Evolutionary conservation across 2,797 vertebrate species (phyloP), one percentile per base, ranked within the genome.

Genomic region (Poecilia picta): DNA sequence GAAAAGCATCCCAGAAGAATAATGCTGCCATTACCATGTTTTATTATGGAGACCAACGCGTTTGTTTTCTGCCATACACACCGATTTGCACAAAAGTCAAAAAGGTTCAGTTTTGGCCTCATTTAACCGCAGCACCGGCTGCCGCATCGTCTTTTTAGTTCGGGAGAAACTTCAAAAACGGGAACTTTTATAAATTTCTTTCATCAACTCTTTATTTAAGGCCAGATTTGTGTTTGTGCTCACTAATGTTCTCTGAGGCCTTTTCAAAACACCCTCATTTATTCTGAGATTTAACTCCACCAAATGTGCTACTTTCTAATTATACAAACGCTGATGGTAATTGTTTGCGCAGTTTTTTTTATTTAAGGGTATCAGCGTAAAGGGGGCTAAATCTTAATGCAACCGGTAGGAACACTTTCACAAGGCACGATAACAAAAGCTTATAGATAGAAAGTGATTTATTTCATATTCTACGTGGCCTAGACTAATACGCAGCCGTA

Each of bases 391-490:
- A 39, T 66, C 36, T 7, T 66, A 39, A 64, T 64, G 59, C 31
- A 18, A 64, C 16, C 8, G 2, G 0, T 64, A 36, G 3, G 8
- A 20, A 36, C 10, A 66, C 62, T 23, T 66, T 39, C 33, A 66
- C 64, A 66, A 66, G 16, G 15, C 18, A 23, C 3, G 8, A 3
- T 66, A 41, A 39, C 23, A 68, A 82, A 81, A 85, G 33, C 76
- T 23, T 28, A 62, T 55, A 83, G 47, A 81, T 72, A 80, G 73
- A 83, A 87, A 87, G 41, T 39, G 53, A n/a, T 55, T 55, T n/a
- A 55, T 87, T 83, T 81, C 51, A 78, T 64, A 74, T 81, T 82
- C 59, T 76, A 74, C 39, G 74, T 28, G 76, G 77, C 83, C 83
- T 76, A 74, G 51, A 45, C 12, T 77, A 84, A 81, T 51, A 75